These are phyloP conservation scores for Adoxophyes honmai DNA, from an alignment of 1,140 invertebrate species.

Conservation along the genomic window DNA sequence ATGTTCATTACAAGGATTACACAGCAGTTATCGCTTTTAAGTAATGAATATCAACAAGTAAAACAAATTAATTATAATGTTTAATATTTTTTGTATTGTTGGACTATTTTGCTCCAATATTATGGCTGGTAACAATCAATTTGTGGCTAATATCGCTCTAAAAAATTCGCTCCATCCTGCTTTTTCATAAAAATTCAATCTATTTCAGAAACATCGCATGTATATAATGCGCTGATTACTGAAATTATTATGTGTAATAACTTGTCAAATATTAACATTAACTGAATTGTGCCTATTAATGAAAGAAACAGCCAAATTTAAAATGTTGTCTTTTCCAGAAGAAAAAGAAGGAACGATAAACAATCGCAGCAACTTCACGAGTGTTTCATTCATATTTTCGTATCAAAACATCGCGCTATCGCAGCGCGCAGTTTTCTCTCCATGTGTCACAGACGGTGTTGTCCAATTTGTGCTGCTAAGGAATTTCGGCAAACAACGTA, in stretches of 20 bases:
- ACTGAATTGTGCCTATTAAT: no score
- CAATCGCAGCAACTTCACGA: slow-evolving; percentile 23
- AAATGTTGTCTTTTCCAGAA: background rate
- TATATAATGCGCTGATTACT: slow-evolving; percentile 14
- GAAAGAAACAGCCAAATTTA: background rate
- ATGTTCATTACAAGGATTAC: no score
- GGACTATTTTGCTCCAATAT: no score
- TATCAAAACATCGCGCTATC: slow-evolving; percentile 35
- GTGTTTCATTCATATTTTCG: slow-evolving; percentile 38
- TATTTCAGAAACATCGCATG: background rate
- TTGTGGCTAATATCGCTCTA: background rate
- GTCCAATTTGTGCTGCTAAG: slow-evolving; percentile 16
- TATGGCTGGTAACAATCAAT: no score
- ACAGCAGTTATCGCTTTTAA: no score
- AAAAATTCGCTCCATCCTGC: background rate
- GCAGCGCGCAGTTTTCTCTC: slow-evolving; percentile 29
- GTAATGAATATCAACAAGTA: no score
- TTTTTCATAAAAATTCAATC: slow-evolving; percentile 10
- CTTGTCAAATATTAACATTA: no score
- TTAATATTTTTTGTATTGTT: no score
- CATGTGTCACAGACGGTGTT: slow-evolving; percentile 29
- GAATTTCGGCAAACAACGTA: slow-evolving; percentile 16
- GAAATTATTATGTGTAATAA: no score
- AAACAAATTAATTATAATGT: no score
- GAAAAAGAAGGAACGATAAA: background rate